These are phyloP conservation scores for Meteorus colon DNA, from an alignment of 2,888 invertebrate genomes.

Conservation along the genomic window DNA sequence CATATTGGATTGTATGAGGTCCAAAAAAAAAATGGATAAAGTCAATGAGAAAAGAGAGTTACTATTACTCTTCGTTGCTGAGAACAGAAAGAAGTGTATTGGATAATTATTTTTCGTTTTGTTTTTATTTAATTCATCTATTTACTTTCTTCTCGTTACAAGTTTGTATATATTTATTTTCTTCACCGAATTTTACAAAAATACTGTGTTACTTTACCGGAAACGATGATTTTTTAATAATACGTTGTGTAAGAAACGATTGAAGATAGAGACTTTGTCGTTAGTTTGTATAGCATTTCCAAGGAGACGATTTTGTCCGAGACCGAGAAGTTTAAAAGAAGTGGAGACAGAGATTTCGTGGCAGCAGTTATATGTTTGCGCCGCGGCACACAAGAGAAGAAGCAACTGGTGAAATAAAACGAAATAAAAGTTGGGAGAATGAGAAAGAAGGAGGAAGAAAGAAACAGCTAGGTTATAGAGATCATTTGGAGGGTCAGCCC, in stretches of 20 bases:
- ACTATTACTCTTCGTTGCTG: background rate
- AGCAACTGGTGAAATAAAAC: slow-evolving; percentile 11
- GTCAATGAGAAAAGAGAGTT: background rate
- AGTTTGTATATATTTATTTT: background rate
- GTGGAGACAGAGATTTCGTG: slow-evolving; percentile 12
- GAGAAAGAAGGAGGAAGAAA: slow-evolving; percentile 38
- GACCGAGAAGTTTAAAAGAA: slow-evolving; percentile 8
- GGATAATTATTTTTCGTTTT: background rate
- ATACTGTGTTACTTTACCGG: slow-evolving; percentile 35
- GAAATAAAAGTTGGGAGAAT: background rate
- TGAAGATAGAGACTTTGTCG: slow-evolving; percentile 40
- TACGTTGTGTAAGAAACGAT: slow-evolving; percentile 40
- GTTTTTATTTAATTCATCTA: background rate
- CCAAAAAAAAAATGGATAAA: background rate
- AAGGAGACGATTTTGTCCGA: slow-evolving; percentile 39
- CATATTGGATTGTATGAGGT: background rate
- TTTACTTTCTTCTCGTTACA: background rate
- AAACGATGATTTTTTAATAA: slow-evolving; percentile 45
- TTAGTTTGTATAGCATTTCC: slow-evolving; percentile 33
- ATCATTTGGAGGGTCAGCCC: slow-evolving; percentile 36
- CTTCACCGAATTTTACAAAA: slow-evolving; percentile 30
- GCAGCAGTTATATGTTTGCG: slow-evolving; percentile 5
- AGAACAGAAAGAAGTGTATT: background rate
- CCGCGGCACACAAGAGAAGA: background rate
- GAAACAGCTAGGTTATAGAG: slow-evolving; percentile 31